These are phyloP conservation scores for Gavia stellata DNA, from an alignment of 2,113 vertebrate genomes.

Conservation along the genomic window DNA sequence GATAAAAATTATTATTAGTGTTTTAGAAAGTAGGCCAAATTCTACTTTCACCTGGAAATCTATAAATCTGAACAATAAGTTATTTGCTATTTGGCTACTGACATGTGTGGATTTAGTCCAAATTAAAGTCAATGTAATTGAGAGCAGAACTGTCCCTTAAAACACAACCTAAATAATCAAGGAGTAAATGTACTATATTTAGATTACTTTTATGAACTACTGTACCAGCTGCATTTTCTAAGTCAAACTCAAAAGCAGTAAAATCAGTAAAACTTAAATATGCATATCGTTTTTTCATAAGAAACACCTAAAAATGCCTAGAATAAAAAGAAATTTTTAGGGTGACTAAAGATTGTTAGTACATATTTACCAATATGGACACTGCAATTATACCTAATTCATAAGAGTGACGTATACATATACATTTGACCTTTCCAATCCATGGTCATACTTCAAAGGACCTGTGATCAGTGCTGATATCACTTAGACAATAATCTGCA, in stretches of 20 bases:
- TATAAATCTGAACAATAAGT: background rate
- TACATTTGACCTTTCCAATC: background rate
- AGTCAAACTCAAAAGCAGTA: background rate
- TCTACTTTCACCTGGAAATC: background rate
- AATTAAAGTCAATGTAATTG: background rate
- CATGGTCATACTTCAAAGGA: background rate
- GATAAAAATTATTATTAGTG: background rate
- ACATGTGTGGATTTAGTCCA: background rate
- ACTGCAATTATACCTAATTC: background rate
- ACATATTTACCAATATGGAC: background rate
- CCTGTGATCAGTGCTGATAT: background rate
- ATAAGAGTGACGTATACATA: background rate
- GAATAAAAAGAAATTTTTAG: background rate
- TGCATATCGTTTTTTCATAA: background rate
- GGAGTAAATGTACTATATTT: background rate
- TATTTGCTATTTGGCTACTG: background rate
- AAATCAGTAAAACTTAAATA: background rate
- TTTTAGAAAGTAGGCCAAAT: background rate
- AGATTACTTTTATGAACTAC: background rate
- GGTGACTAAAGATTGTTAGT: background rate
- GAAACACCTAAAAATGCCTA: background rate
- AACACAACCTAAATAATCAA: background rate
- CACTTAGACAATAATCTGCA: background rate
- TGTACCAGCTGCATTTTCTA: background rate
- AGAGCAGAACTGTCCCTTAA: background rate